These are phyloP conservation scores for Aeoliscus strigatus DNA, from an alignment of 2,797 vertebrate genomes.

Conservation along the genomic window DNA sequence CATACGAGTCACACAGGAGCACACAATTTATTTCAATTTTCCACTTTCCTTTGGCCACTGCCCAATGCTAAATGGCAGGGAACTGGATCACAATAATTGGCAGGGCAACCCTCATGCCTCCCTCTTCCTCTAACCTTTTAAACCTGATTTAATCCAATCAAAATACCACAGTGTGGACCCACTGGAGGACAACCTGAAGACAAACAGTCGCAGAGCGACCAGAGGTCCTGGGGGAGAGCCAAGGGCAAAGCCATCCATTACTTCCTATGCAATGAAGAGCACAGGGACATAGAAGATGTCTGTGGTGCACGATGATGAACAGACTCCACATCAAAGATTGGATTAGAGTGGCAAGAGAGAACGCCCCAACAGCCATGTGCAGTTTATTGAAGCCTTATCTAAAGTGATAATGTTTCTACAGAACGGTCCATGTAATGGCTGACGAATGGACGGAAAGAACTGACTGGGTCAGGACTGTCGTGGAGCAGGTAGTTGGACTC, in stretches of 20 bases:
- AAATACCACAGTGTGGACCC: slow-evolving; percentile 50
- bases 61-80: slow-evolving; percentile 63
- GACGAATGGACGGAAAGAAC: slow-evolving; percentile 59
- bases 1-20: slow-evolving; percentile 70
- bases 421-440: slow-evolving; percentile 63
- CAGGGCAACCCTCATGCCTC: slow-evolving; percentile 28
- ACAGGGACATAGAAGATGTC: slow-evolving; percentile 52
- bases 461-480: slow-evolving; percentile 38
- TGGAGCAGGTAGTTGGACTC: too few relatives aligned
- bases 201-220: slow-evolving; percentile 54
- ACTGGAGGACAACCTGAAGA: slow-evolving; percentile 57
- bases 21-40: slow-evolving; percentile 61
- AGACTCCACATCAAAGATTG: slow-evolving; percentile 70
- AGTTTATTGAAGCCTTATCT: slow-evolving; percentile 76
- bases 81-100: slow-evolving; percentile 28
- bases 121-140: slow-evolving; percentile 58
- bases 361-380: slow-evolving; percentile 70
- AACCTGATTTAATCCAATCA: slow-evolving; percentile 65
- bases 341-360: slow-evolving; percentile 73
- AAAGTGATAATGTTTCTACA: slow-evolving; percentile 75
- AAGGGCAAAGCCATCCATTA: slow-evolving; percentile 68
- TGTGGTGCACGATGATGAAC: slow-evolving; percentile 68
- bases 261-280: slow-evolving; percentile 49
- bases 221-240: slow-evolving; percentile 50
- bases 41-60: slow-evolving; percentile 62